phyloP scores from a whole-genome alignment of 2,113 vertebrate genomes.

The Eulacestoma nigropectus region DNA sequence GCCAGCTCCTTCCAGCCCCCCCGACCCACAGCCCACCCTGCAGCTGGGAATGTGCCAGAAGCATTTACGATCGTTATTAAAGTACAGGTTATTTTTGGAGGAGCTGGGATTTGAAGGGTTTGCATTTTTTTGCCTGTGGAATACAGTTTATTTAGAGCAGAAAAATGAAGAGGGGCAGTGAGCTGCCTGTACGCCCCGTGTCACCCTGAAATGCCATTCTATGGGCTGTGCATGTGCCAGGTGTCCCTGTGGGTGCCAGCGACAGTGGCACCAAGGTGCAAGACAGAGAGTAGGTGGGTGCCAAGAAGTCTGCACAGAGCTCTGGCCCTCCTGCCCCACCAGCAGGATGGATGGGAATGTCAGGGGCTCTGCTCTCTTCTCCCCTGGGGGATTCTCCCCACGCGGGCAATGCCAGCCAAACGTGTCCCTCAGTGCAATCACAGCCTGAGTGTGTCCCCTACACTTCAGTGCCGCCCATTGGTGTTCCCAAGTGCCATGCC shows the following conservation, averaged over 20 bases:
- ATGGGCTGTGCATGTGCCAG: not conserved
- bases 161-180: not conserved
- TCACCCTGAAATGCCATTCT: not conserved
- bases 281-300: not conserved
- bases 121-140: constrained; percentile 28
- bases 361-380: not conserved
- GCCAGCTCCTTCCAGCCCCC: not conserved
- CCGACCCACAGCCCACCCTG: not conserved
- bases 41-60: constrained; percentile 56
- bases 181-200: accelerated
- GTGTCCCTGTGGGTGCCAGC: not conserved
- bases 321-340: not conserved
- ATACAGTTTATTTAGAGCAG: constrained; percentile 33
- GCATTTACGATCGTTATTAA: constrained; percentile 23
- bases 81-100: constrained; percentile 37
- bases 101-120: constrained; percentile 16
- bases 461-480: not conserved
- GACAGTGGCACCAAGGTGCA: not conserved
- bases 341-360: not conserved
- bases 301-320: not conserved
- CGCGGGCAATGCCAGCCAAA: not conserved
- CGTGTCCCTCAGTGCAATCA: not conserved
- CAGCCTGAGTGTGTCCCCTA: not conserved
- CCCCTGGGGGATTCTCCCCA: not conserved
- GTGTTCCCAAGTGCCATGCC: not conserved